A percentile compares a stretch with the other conserved stretches of the same genome.
phyloP scores from a whole-genome alignment of 2,113 vertebrate genomes.

The Cyanoderma ruficeps region DNA sequence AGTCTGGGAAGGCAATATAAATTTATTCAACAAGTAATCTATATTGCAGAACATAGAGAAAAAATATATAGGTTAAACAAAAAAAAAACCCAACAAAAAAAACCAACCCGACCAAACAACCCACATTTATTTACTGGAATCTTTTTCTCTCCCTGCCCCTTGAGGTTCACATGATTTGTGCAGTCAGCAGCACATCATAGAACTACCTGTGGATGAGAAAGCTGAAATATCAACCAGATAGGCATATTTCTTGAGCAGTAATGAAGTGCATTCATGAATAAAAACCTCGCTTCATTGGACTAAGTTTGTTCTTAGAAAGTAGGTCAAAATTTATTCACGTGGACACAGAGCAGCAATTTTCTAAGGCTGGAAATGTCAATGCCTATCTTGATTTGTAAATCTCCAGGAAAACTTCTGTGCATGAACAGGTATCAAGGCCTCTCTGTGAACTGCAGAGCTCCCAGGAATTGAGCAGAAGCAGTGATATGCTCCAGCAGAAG shows the following conservation, averaged over 20 bases:
- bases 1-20: background rate
- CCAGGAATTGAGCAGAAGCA: background rate
- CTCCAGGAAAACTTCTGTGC: constrained; percentile 11
- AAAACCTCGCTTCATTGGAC: constrained; percentile 41
- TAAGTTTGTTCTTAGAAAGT: constrained; percentile 63
- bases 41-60: background rate
- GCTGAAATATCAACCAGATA: constrained; percentile 31
- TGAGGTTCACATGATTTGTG: background rate
- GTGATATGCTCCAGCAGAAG: constrained; percentile 15
- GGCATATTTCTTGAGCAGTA: constrained; percentile 41
- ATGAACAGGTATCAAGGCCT: background rate
- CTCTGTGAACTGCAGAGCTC: constrained; percentile 16
- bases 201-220: constrained; percentile 47
- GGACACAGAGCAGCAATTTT: constrained; percentile 59
- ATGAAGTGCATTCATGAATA: constrained; percentile 56
- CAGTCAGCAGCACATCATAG: background rate
- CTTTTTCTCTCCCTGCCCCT: background rate
- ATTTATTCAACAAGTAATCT: background rate
- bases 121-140: background rate
- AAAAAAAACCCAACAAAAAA: no score
- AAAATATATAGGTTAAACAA: background rate
- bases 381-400: constrained; percentile 60
- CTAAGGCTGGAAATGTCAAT: constrained; percentile 61
- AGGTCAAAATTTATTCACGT: constrained; percentile 61
- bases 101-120: no score